Conservation (phyloP, 2,888 invertebrate genomes). For the Heliconius ismenius region DNA sequence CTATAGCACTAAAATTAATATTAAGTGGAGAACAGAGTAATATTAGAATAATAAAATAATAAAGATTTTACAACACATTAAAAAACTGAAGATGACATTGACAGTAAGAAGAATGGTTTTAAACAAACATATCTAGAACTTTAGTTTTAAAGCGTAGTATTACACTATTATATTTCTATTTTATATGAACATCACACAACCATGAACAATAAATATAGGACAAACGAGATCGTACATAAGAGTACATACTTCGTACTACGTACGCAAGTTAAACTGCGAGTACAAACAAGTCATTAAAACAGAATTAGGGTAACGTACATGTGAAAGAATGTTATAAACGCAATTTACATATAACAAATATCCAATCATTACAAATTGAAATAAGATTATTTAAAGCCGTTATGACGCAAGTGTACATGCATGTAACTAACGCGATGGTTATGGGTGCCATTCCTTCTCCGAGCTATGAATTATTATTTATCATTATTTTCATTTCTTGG, state of each 20-base stretch:
- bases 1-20: too few species aligned
- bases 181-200: constrained; percentile 38
- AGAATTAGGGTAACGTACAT: constrained; percentile 45
- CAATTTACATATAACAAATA: constrained; percentile 37
- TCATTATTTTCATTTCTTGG: too few species aligned
- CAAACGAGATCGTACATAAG: constrained; percentile 40
- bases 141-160: not conserved
- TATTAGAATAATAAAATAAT: too few species aligned
- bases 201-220: constrained; percentile 42
- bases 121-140: not conserved
- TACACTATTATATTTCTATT: constrained; percentile 35
- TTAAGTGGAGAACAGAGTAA: too few species aligned
- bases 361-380: not conserved
- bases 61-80: not conserved
- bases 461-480: too few species aligned
- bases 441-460: too few species aligned
- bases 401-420: too few species aligned
- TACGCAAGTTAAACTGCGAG: constrained; percentile 42
- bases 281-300: constrained; percentile 47
- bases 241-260: constrained; percentile 23
- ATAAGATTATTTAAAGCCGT: too few species aligned
- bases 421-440: too few species aligned
- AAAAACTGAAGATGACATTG: not conserved
- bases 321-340: constrained; percentile 33
- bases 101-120: not conserved